Percentiles rank a stretch among this genome's conserved stretches.
Evolutionary conservation across 2,888 invertebrate species (phyloP).

Genomic region (Drosophila vallismaia): DNA sequence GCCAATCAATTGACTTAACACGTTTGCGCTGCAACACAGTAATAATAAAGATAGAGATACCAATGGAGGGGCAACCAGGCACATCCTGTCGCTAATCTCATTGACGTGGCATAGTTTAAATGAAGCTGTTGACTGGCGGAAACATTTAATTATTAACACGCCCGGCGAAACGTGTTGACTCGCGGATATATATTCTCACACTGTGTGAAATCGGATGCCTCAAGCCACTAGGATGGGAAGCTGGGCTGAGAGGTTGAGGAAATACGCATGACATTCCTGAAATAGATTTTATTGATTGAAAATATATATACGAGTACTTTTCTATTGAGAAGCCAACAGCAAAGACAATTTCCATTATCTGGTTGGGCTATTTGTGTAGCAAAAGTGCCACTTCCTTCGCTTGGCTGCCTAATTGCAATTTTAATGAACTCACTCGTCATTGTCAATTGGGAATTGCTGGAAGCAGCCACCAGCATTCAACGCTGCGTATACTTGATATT

Average conservation of each 20-base stretch:
- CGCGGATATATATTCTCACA: conserved; percentile 53
- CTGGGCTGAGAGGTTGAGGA: neutral
- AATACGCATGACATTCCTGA: conserved; percentile 22
- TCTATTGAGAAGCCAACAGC: neutral
- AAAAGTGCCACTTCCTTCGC: conserved; percentile 24
- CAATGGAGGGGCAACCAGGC: neutral
- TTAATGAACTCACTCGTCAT: conserved; percentile 35
- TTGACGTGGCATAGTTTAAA: conserved; percentile 45
- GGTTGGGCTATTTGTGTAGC: conserved; percentile 10
- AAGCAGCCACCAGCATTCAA: conserved; percentile 10
- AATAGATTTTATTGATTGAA: conserved; percentile 15
- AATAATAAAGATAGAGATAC: conserved; percentile 10
- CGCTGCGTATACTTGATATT: conserved; percentile 59
- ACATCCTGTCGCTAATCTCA: conserved; percentile 53
- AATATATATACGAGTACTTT: neutral
- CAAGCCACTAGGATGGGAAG: neutral
- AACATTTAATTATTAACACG: conserved; percentile 66
- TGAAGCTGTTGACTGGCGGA: conserved; percentile 50
- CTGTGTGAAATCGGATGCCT: conserved; percentile 16
- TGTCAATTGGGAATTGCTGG: conserved; percentile 22
- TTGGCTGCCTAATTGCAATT: conserved; percentile 39
- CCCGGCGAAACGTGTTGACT: conserved; percentile 44
- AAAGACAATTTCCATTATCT: conserved; percentile 4
- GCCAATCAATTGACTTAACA: conserved; percentile 51
- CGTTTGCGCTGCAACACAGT: conserved; percentile 18